A percentile compares a stretch with the other conserved stretches of the same genome.
phyloP scores from a whole-genome alignment of 2,113 vertebrate genomes.

The Micromys minutus region DNA sequence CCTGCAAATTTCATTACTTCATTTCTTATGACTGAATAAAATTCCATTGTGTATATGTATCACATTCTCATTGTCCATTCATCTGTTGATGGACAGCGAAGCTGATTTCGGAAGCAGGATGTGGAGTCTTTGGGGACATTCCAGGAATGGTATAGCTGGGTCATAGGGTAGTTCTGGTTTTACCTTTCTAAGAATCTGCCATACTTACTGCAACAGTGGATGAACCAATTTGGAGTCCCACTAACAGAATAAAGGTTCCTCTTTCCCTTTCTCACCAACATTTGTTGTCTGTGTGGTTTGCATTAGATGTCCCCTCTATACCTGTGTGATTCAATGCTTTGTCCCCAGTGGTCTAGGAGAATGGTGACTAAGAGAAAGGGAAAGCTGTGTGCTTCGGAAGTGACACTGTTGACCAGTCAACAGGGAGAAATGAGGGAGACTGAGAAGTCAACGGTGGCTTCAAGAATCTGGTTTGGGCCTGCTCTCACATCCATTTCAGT shows the following conservation, averaged over 20 bases:
- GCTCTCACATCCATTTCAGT: no score
- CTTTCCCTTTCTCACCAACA: neutral
- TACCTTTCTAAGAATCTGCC: neutral
- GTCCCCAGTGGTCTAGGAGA: neutral
- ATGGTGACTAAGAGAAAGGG: neutral
- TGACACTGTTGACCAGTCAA: neutral
- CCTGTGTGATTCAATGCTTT: no score
- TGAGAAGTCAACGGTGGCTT: neutral
- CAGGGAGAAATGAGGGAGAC: neutral
- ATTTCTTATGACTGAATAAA: neutral
- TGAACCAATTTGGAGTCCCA: neutral
- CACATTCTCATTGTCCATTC: neutral
- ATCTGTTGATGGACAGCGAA: neutral
- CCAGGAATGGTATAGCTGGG: neutral
- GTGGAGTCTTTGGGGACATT: no score
- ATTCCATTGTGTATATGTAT: neutral
- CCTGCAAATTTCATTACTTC: neutral
- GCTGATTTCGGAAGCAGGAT: neutral
- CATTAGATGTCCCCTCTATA: neutral
- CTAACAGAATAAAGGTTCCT: neutral
- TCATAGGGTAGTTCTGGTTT: neutral
- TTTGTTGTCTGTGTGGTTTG: neutral
- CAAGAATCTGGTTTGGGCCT: neutral
- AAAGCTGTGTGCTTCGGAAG: neutral
- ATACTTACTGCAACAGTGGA: neutral